Evolutionary conservation across 2,113 vertebrate species (phyloP).

Genomic region (Oxyura jamaicensis): DNA sequence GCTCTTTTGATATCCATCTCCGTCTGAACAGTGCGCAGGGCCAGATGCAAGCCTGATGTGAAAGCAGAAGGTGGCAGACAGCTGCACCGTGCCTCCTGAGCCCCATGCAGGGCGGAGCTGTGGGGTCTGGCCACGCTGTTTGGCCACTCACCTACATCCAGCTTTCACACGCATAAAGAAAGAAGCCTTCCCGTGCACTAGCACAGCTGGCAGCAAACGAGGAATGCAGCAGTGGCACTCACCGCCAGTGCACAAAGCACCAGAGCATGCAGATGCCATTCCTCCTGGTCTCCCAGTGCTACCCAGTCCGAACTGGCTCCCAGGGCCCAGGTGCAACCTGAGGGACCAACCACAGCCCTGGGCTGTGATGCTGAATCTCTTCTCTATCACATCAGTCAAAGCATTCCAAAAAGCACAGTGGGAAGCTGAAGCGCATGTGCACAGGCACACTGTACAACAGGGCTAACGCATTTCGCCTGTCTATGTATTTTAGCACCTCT

Average conservation of each 20-base stretch:
- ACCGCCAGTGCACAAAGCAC: neutral
- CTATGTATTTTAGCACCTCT: neutral
- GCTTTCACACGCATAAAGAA: accelerated
- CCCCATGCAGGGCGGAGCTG: neutral
- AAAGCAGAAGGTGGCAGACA: neutral
- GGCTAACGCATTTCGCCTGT: neutral
- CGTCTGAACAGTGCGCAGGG: neutral
- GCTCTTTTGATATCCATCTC: neutral
- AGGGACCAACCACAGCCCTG: neutral
- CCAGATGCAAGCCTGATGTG: neutral
- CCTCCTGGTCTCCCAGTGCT: neutral
- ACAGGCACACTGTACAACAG: neutral
- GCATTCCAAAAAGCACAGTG: neutral
- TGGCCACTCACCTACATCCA: neutral
- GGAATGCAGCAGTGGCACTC: neutral
- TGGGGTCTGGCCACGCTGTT: accelerated
- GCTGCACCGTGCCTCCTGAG: accelerated
- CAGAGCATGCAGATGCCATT: neutral
- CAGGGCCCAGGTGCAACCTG: too few species aligned
- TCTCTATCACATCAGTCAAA: accelerated
- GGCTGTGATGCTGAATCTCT: neutral
- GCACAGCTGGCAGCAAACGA: neutral
- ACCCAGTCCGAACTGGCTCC: neutral
- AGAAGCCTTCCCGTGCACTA: too few species aligned
- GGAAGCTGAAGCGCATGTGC: neutral